Conservation (phyloP, 2,113 vertebrate species). For the Saguinus imperator region DNA sequence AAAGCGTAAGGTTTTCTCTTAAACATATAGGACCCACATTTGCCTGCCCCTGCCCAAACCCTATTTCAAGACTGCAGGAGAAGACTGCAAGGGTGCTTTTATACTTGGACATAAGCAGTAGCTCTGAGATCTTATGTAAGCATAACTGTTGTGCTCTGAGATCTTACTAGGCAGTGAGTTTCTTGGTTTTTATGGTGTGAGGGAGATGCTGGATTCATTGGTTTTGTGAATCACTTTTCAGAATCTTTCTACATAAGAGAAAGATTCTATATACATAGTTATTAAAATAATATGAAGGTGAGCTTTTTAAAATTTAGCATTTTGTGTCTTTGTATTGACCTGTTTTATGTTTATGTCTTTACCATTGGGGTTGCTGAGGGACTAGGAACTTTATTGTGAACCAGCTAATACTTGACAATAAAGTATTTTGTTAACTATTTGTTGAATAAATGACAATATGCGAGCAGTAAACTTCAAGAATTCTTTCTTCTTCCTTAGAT, state of each 20-base stretch:
- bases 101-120: neutral
- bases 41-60: neutral
- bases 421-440: slow-evolving; percentile 22
- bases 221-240: slow-evolving; percentile 25
- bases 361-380: neutral
- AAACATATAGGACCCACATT: neutral
- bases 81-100: neutral
- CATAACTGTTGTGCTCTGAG: neutral
- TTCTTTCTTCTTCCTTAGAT: neutral
- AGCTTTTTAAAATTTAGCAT: slow-evolving; percentile 26
- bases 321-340: neutral
- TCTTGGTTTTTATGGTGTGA: slow-evolving; percentile 7
- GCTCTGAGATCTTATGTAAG: neutral
- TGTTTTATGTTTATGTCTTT: neutral
- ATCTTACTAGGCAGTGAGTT: neutral
- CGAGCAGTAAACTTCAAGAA: neutral
- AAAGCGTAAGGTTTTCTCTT: neutral
- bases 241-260: neutral
- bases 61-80: neutral
- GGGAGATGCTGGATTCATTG: neutral
- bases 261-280: neutral
- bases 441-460: slow-evolving; percentile 26
- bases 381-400: neutral
- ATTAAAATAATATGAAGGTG: slow-evolving; percentile 27
- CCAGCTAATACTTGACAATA: neutral